These are phyloP conservation scores for Anagyrus pseudococci DNA, from an alignment of 2,888 invertebrate genomes.

Conservation along the genomic window DNA sequence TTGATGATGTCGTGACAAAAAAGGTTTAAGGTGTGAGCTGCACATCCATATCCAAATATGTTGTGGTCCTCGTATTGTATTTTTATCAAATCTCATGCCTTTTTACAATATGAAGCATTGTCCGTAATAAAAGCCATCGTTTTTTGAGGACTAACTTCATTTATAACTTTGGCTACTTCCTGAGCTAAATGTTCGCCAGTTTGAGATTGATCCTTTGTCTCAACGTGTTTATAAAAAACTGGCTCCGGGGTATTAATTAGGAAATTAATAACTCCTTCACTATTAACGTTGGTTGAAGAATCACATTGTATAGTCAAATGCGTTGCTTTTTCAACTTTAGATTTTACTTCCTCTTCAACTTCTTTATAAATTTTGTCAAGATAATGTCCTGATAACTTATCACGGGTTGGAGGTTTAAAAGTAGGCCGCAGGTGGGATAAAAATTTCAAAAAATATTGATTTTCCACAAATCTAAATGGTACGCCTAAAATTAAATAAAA, in stretches of 20 bases:
- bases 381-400: neutral
- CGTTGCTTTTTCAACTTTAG: neutral
- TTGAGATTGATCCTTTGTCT: constrained; percentile 28
- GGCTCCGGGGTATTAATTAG: constrained; percentile 33
- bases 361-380: neutral
- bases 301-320: neutral
- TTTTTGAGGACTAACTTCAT: constrained; percentile 17
- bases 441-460: neutral
- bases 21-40: constrained; percentile 17
- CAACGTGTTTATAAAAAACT: constrained; percentile 29
- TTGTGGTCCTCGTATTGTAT: constrained; percentile 8
- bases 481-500: neutral
- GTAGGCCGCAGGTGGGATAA: neutral
- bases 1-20: constrained; percentile 10
- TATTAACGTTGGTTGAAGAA: neutral
- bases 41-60: constrained; percentile 14
- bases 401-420: neutral
- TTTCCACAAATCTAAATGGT: neutral
- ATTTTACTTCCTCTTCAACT: neutral
- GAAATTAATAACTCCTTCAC: constrained; percentile 7
- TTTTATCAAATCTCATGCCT: constrained; percentile 11
- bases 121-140: constrained; percentile 21
- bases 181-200: constrained; percentile 19
- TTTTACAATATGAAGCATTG: constrained; percentile 22
- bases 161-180: constrained; percentile 9